Evolutionary conservation across 2,113 vertebrate species (phyloP).

Genomic region (Argyrosomus japonicus): DNA sequence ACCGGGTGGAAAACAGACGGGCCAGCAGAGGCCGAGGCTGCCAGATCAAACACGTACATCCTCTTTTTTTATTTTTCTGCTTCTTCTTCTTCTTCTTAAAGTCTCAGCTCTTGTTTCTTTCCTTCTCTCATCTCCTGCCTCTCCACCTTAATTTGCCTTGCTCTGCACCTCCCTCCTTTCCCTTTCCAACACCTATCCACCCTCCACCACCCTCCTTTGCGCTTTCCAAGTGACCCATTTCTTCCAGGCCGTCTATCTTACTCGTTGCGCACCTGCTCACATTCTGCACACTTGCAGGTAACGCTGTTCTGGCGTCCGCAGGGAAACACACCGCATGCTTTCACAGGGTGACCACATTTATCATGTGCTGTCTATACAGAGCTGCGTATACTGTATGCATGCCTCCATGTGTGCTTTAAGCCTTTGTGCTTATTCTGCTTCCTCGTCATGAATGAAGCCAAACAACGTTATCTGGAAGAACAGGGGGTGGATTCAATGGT

Average conservation of each 20-base stretch:
- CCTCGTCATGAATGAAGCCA: not conserved
- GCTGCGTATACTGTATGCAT: not conserved
- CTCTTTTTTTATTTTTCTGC: not conserved
- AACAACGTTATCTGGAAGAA: not conserved
- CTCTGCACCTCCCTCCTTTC: conserved; percentile 17
- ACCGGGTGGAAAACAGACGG: too few relatives aligned
- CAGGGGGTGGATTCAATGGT: not conserved
- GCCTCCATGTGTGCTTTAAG: too few relatives aligned
- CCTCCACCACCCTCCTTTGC: conserved; percentile 21
- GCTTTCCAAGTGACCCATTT: conserved; percentile 51
- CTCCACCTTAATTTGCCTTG: not conserved
- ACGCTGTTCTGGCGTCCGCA: conserved; percentile 12
- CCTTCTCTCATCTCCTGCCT: not conserved
- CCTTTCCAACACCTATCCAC: not conserved
- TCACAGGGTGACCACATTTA: conserved; percentile 1
- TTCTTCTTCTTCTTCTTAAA: conserved; percentile 5
- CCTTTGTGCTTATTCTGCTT: too few relatives aligned
- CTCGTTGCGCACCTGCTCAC: conserved; percentile 13
- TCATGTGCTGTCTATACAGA: conserved; percentile 30
- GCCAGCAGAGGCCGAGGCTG: not conserved
- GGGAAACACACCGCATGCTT: conserved; percentile 13
- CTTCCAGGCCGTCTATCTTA: conserved; percentile 24
- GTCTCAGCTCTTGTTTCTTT: not conserved
- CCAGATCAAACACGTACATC: not conserved
- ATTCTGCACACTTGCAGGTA: conserved; percentile 30